Evolutionary conservation across 2,888 invertebrate genomes (phyloP), one percentile per base, ranked within the genome.

Genomic region (Pogonocherus hispidulus): DNA sequence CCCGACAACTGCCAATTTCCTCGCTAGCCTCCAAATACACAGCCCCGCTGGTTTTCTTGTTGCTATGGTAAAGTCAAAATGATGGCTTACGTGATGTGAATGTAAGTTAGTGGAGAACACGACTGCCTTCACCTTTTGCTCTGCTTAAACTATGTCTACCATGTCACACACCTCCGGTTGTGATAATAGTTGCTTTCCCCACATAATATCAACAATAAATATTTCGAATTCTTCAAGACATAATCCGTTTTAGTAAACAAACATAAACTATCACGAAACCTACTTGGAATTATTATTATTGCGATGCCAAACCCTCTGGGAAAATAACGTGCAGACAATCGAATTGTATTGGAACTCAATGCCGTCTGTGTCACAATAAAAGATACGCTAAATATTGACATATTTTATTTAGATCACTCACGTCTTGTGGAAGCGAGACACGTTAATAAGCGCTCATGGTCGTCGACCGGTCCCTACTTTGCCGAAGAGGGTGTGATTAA

Each of bases 41-140:
- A 20, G 60, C 18, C 60, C 60, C 19, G 49, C 35, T 51, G 23
- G 60, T 62, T 51, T 64, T 65, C 60, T 66, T 66, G 66, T 66
- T 66, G 59, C 66, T 66, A 66, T 66, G 66, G 59, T 60, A 44
- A 32, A 51, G 41, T 46, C 52, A 65, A 54, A 65, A 66, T 60
- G 60, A 60, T 60, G 37, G 54, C 51, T 52, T 55, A 62, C 66
- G 66, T 66, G 66, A 66, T 52, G 54, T 60, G 66, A 66, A 66
- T 66, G 66, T 60, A 55, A 66, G 66, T 66, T 47, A 66, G 54
- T 60, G 66, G 66, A 60, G 60, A 60, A 66, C 66, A 32, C 54
- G 66, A 60, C 41, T 52, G 60, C 66, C 66, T 66, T 66, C 66
- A 66, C 57, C 66, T 66, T n/a, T 66, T 66, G 66, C 66, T 60